These are phyloP conservation scores for Eupithecia inturbata DNA, from an alignment of 2,888 invertebrate species.

Conservation along the genomic window DNA sequence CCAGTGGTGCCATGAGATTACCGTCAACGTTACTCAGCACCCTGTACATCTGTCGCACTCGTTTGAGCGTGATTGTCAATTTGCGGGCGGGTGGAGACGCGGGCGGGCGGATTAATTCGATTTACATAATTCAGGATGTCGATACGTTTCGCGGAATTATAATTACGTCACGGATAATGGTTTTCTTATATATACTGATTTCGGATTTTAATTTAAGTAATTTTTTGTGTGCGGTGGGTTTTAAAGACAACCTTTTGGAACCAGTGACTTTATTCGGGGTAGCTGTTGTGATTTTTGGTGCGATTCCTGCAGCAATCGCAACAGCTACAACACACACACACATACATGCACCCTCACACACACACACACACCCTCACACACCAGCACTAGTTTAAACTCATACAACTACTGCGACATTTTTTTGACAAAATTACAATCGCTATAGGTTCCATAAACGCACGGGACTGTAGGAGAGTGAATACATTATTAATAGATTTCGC, in stretches of 20 bases:
- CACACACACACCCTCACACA: too few species aligned
- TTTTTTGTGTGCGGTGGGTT: not conserved
- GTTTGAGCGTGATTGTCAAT: constrained; percentile 17
- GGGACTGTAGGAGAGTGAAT: not conserved
- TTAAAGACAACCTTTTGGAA: not conserved
- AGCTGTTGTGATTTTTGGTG: too few species aligned
- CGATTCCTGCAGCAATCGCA: too few species aligned
- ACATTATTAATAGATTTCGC: too few species aligned
- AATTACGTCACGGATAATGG: constrained; percentile 1
- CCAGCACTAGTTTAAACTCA: too few species aligned
- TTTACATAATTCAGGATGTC: constrained; percentile 23
- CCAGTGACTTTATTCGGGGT: not conserved
- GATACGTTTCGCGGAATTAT: constrained; percentile 17
- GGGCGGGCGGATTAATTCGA: constrained; percentile 23
- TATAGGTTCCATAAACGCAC: not conserved
- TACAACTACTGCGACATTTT: not conserved
- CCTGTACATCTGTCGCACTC: not conserved
- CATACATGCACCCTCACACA: too few species aligned
- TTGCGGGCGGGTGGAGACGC: constrained; percentile 16
- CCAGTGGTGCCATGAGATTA: not conserved
- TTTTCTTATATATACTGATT: not conserved
- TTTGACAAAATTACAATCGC: not conserved
- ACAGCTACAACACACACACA: too few species aligned
- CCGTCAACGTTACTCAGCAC: not conserved
- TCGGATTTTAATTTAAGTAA: not conserved